phyloP scores from a whole-genome alignment of 2,888 invertebrate genomes.

The Apeira syringaria region DNA sequence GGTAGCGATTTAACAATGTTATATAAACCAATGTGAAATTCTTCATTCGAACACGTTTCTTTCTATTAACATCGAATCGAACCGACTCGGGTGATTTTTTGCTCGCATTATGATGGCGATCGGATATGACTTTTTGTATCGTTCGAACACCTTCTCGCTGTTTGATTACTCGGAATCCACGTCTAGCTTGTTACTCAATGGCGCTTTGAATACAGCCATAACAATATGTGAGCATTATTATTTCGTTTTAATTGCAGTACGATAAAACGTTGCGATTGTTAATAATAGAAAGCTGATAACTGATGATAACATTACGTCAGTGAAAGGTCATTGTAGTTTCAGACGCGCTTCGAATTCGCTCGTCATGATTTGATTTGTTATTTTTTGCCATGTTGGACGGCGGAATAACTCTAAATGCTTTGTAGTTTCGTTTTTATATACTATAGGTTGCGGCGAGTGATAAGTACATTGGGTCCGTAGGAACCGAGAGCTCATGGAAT shows the following conservation, averaged over 20 bases:
- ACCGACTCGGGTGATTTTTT: conserved; percentile 9
- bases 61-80: conserved; percentile 27
- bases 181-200: conserved; percentile 1
- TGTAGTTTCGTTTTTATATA: too few relatives aligned
- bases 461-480: too few relatives aligned
- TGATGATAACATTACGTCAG: conserved; percentile 23
- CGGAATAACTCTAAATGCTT: too few relatives aligned
- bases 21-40: conserved; percentile 51
- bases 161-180: conserved; percentile 9
- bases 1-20: conserved; percentile 57
- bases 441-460: too few relatives aligned
- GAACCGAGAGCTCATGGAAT: too few relatives aligned
- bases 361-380: conserved; percentile 12
- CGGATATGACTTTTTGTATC: conserved; percentile 30
- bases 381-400: background rate
- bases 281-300: conserved; percentile 25
- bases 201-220: conserved; percentile 13
- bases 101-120: conserved; percentile 29
- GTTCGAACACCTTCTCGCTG: conserved; percentile 15
- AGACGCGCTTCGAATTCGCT: conserved; percentile 15
- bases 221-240: conserved; percentile 15
- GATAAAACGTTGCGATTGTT: conserved; percentile 21
- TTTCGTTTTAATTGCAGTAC: conserved; percentile 18
- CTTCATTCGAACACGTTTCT: conserved; percentile 37
- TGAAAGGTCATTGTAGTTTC: conserved; percentile 22